phyloP scores from a whole-genome alignment of 2,797 vertebrate genomes.

The Miichthys miiuy region DNA sequence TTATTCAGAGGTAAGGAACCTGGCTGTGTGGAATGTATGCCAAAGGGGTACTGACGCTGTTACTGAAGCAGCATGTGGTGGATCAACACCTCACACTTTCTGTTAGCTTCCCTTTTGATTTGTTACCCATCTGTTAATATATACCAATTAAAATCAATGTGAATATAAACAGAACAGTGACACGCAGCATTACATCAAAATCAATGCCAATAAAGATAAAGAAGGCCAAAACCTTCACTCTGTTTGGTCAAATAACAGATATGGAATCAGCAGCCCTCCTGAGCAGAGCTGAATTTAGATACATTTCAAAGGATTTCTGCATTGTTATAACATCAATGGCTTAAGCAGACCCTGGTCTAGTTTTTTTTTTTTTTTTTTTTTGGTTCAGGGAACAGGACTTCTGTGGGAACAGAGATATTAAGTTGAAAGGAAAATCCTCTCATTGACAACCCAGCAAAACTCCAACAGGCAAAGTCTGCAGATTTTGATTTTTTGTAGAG shows the following conservation, averaged over 20 bases:
- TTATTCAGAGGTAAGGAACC: no score
- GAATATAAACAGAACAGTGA: background rate
- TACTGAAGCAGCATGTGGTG: background rate
- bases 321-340: slow-evolving; percentile 33
- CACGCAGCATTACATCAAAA: background rate
- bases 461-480: slow-evolving; percentile 40
- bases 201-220: background rate
- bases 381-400: slow-evolving; percentile 32
- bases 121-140: background rate
- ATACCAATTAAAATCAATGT: slow-evolving; percentile 6
- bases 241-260: slow-evolving; percentile 7
- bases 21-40: no score
- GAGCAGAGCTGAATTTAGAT: slow-evolving; percentile 11
- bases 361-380: slow-evolving; percentile 20
- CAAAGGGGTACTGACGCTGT: no score
- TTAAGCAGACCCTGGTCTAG: slow-evolving; percentile 19
- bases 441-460: slow-evolving; percentile 56
- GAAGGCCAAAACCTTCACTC: background rate
- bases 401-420: slow-evolving; percentile 47
- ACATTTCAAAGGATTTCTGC: slow-evolving; percentile 6
- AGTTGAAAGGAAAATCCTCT: slow-evolving; percentile 57
- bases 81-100: background rate
- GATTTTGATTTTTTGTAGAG: slow-evolving; percentile 20
- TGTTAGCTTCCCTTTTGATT: background rate
- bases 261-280: background rate